A percentile compares a stretch with the other conserved stretches of the same genome.
phyloP scores from a whole-genome alignment of 35 echinoderm and acorn worm genomes.

The Holothuria glaberrima region DNA sequence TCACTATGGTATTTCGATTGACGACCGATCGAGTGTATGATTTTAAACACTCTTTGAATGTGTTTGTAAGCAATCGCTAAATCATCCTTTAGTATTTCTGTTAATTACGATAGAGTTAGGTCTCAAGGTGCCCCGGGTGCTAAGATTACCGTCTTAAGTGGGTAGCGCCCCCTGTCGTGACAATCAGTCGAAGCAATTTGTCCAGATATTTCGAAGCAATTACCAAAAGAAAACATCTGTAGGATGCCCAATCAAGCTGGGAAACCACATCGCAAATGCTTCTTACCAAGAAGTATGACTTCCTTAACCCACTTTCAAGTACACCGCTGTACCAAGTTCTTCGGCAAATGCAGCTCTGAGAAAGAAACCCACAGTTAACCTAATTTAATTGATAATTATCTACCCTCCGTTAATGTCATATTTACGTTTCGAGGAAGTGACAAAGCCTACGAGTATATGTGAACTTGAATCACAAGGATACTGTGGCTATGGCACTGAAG shows the following conservation, averaged over 20 bases:
- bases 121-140: slow-evolving; percentile 22
- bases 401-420: neutral
- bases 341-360: neutral
- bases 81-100: slow-evolving; percentile 7
- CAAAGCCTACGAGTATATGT: neutral
- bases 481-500: too few relatives aligned
- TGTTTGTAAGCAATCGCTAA: slow-evolving; percentile 1
- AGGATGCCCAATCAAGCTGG: slow-evolving; percentile 17
- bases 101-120: neutral
- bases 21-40: neutral
- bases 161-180: slow-evolving; percentile 46
- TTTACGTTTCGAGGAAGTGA: neutral
- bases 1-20: slow-evolving; percentile 29
- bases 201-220: slow-evolving; percentile 40
- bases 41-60: neutral
- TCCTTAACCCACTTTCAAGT: slow-evolving; percentile 6
- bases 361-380: neutral
- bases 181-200: slow-evolving; percentile 47
- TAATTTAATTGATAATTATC: neutral
- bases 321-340: neutral
- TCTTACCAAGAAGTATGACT: neutral
- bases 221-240: slow-evolving; percentile 43
- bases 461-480: too few relatives aligned
- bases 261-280: slow-evolving; percentile 12
- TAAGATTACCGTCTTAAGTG: slow-evolving; percentile 31